Percentiles rank a stretch among this genome's conserved stretches.
Evolutionary conservation across 2,113 vertebrate species (phyloP).

Genomic region (Carassius auratus): DNA sequence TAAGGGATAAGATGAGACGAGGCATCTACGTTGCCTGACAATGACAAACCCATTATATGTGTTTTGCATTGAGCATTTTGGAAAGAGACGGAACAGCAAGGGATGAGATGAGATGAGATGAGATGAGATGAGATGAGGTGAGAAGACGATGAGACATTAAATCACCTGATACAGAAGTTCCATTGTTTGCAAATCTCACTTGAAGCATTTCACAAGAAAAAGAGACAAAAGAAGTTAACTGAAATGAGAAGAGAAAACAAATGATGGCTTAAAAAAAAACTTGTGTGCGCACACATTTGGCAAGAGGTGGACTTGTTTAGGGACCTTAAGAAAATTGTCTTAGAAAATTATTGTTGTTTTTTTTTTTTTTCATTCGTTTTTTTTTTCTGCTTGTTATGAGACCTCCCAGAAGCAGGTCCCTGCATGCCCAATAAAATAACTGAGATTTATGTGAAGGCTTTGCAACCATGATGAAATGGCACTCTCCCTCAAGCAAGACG

Average conservation of each 20-base stretch:
- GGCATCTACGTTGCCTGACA: too few relatives aligned
- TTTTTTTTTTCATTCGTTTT: conserved; percentile 54
- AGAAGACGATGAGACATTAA: neutral
- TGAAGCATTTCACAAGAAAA: neutral
- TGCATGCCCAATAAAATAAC: conserved; percentile 62
- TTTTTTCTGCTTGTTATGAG: conserved; percentile 42
- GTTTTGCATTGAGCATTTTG: neutral
- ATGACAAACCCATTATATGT: neutral
- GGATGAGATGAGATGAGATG: neutral
- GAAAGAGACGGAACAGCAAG: neutral
- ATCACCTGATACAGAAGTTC: neutral
- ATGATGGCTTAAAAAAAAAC: neutral
- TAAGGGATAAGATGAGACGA: neutral
- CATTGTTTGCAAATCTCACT: neutral
- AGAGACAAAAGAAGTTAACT: conserved; percentile 25
- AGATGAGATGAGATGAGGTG: too few relatives aligned
- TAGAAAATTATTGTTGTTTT: conserved; percentile 53
- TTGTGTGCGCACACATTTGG: neutral
- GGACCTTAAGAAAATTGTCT: too few relatives aligned
- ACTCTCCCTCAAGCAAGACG: conserved; percentile 59
- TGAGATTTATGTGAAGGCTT: conserved; percentile 59
- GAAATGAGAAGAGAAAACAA: conserved; percentile 13
- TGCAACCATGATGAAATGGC: conserved; percentile 62
- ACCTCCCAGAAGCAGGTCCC: conserved; percentile 52
- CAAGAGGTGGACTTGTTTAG: conserved; percentile 7